phyloP scores from a whole-genome alignment of 2,797 vertebrate genomes.

The Coccyzus lansbergi region DNA sequence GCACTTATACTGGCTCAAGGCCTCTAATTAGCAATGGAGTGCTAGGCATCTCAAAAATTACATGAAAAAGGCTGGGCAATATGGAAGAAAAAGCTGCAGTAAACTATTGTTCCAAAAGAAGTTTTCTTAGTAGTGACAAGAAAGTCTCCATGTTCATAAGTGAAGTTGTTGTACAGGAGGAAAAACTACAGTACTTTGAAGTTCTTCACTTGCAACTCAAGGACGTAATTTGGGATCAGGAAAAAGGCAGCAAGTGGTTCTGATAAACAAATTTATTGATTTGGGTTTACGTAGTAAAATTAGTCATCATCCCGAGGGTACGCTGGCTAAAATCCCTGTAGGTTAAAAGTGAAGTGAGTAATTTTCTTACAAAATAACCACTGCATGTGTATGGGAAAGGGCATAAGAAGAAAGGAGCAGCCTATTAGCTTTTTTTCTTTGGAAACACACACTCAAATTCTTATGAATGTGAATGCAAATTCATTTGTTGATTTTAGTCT shows the following conservation, averaged over 20 bases:
- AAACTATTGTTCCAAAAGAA: background rate
- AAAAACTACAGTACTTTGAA: background rate
- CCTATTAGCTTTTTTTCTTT: background rate
- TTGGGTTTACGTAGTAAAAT: background rate
- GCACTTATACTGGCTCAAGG: background rate
- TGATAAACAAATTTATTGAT: background rate
- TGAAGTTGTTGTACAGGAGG: background rate
- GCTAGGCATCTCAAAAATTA: accelerated
- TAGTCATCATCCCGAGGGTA: background rate
- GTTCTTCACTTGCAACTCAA: background rate
- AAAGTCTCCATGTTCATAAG: background rate
- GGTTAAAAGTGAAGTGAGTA: background rate
- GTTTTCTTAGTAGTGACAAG: background rate
- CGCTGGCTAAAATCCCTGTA: background rate
- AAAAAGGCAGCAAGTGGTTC: background rate
- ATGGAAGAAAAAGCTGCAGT: background rate
- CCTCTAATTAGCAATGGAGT: background rate
- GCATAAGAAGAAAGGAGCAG: background rate
- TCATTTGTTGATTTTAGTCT: background rate
- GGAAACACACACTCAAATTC: background rate
- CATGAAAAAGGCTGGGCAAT: background rate
- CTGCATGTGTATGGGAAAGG: background rate
- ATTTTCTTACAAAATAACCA: background rate
- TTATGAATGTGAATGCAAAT: background rate
- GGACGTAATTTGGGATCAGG: background rate